Conservation (phyloP, 1,140 invertebrate genomes). For the Papilio aristodemus region DNA sequence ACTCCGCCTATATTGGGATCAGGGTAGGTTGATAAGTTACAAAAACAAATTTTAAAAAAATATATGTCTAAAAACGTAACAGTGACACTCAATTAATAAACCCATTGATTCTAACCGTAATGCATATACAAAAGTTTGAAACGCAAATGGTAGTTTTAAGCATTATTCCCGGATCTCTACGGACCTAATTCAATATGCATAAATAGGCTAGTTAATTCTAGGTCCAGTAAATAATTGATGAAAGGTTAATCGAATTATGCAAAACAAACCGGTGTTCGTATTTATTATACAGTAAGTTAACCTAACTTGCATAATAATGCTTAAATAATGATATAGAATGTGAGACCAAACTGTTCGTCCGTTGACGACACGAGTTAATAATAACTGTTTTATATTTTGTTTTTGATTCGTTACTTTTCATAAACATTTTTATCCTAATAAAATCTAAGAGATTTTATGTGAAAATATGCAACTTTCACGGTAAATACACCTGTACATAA, state of each 20-base stretch:
- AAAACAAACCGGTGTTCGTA: conserved; percentile 27
- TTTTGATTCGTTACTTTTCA: too few relatives aligned
- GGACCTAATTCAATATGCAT: conserved; percentile 28
- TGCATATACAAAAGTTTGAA: background rate
- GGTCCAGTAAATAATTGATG: conserved; percentile 30
- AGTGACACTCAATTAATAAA: background rate
- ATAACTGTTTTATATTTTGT: background rate
- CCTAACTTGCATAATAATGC: conserved; percentile 4
- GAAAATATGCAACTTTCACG: too few relatives aligned
- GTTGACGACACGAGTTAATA: background rate
- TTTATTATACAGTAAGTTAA: conserved; percentile 18
- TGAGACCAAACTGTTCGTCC: background rate
- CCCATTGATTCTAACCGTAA: background rate
- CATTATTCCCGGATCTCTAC: conserved; percentile 1
- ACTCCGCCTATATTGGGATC: too few relatives aligned
- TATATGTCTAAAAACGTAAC: too few relatives aligned
- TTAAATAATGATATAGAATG: conserved; percentile 3
- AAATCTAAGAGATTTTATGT: too few relatives aligned
- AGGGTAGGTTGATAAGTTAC: too few relatives aligned
- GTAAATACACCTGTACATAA: too few relatives aligned
- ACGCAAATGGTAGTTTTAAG: conserved; percentile 1
- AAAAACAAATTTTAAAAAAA: too few relatives aligned
- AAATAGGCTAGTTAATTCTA: conserved; percentile 25
- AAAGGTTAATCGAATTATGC: conserved; percentile 33
- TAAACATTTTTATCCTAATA: too few relatives aligned